Percentiles rank a stretch among this genome's conserved stretches.
Conservation (phyloP, 2,888 invertebrate species). For the Drosophila leonis region DNA sequence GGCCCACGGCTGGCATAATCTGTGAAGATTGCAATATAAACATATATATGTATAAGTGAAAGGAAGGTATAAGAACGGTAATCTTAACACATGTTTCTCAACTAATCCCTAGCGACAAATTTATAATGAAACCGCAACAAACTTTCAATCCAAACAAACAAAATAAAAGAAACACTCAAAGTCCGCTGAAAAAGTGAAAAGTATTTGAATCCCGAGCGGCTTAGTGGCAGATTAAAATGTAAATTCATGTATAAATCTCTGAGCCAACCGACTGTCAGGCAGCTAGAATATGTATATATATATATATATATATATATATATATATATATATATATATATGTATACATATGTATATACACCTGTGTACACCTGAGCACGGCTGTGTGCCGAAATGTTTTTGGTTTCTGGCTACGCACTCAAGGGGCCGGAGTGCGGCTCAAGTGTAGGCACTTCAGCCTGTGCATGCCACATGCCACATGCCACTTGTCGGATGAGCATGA, state of each 20-base stretch:
- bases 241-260: slow-evolving; percentile 69
- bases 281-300: slow-evolving; percentile 3
- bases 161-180: slow-evolving; percentile 16
- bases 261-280: slow-evolving; percentile 45
- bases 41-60: neutral
- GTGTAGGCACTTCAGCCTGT: slow-evolving; percentile 47
- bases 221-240: slow-evolving; percentile 77
- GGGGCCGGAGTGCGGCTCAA: slow-evolving; percentile 47
- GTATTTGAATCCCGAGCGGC: slow-evolving; percentile 69
- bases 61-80: slow-evolving; percentile 3
- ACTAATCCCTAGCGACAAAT: slow-evolving; percentile 71
- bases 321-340: neutral
- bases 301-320: neutral
- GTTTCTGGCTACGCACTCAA: slow-evolving; percentile 41
- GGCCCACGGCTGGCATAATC: slow-evolving; percentile 87
- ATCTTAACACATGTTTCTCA: slow-evolving; percentile 45
- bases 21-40: slow-evolving; percentile 41
- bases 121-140: slow-evolving; percentile 70
- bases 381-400: slow-evolving; percentile 37
- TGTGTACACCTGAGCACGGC: slow-evolving; percentile 15
- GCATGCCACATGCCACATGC: slow-evolving; percentile 40
- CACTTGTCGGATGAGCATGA: slow-evolving; percentile 38
- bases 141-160: slow-evolving; percentile 60
- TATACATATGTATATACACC: neutral
- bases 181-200: slow-evolving; percentile 51